Evolutionary conservation across 2,797 vertebrate species (phyloP).

Genomic region (Eulemur albifrons): DNA sequence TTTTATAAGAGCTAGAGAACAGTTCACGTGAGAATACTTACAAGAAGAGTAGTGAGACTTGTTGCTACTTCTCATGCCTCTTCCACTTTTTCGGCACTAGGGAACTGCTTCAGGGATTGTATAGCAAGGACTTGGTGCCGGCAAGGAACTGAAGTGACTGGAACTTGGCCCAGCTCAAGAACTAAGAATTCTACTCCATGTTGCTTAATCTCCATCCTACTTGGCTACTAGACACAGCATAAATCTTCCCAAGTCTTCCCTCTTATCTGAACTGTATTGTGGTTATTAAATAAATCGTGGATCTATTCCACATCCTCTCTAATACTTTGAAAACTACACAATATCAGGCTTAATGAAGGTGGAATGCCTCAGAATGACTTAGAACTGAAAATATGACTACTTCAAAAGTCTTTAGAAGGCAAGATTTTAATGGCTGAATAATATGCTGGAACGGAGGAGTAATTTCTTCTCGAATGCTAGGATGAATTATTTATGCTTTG

Average conservation of each 20-base stretch:
- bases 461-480: conserved; percentile 86
- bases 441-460: conserved; percentile 86
- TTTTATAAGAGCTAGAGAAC: not conserved
- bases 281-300: conserved; percentile 83
- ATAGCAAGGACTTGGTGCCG: not conserved
- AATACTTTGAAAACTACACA: conserved; percentile 81
- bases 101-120: conserved; percentile 36
- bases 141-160: conserved; percentile 42
- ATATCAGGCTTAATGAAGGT: conserved; percentile 83
- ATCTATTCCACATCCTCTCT: conserved; percentile 79
- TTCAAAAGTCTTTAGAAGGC: conserved; percentile 86
- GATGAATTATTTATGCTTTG: conserved; percentile 92
- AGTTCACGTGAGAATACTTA: conserved; percentile 17
- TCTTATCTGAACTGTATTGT: conserved; percentile 76
- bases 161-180: conserved; percentile 61
- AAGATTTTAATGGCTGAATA: conserved; percentile 89
- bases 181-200: conserved; percentile 67
- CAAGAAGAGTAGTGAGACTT: not conserved
- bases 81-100: not conserved
- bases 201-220: not conserved
- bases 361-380: conserved; percentile 80
- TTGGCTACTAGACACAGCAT: conserved; percentile 52
- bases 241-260: conserved; percentile 65
- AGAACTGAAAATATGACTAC: conserved; percentile 85
- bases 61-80: not conserved